phyloP scores from a whole-genome alignment of 2,797 vertebrate species.

The Serranus cabrilla region DNA sequence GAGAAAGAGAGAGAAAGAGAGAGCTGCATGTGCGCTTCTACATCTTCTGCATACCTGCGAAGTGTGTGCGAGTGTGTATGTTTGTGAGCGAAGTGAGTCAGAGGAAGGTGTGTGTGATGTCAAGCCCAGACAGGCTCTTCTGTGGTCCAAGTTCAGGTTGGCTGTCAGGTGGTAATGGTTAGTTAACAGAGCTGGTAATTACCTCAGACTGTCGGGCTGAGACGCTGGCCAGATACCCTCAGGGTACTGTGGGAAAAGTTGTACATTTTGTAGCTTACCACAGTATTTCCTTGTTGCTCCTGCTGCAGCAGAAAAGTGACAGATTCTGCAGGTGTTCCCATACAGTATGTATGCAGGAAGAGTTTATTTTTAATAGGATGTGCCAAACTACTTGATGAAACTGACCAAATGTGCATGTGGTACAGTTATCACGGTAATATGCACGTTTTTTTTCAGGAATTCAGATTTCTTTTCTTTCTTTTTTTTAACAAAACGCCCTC shows the following conservation, averaged over 20 bases:
- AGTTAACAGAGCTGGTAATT: slow-evolving; percentile 77
- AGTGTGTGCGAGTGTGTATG: slow-evolving; percentile 21
- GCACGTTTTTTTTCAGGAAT: too few relatives aligned
- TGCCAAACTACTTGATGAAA: background rate
- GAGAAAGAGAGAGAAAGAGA: background rate
- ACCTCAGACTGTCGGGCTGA: slow-evolving; percentile 64
- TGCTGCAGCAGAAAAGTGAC: slow-evolving; percentile 25
- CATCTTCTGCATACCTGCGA: slow-evolving; percentile 44
- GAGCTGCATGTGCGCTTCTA: slow-evolving; percentile 34
- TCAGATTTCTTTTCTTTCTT: too few relatives aligned
- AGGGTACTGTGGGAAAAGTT: slow-evolving; percentile 75
- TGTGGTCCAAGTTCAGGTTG: slow-evolving; percentile 79
- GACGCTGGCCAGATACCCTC: slow-evolving; percentile 75
- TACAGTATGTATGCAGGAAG: background rate
- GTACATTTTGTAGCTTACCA: slow-evolving; percentile 49
- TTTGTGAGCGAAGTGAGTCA: slow-evolving; percentile 41
- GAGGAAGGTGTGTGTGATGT: slow-evolving; percentile 71
- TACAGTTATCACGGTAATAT: too few relatives aligned
- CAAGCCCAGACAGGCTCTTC: slow-evolving; percentile 76
- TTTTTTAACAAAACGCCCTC: too few relatives aligned
- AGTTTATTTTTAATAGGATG: background rate
- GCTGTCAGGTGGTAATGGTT: slow-evolving; percentile 79
- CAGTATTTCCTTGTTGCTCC: slow-evolving; percentile 24
- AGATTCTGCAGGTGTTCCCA: slow-evolving; percentile 11
- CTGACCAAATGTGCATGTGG: background rate